Base-by-base conservation (phyloP, 2,113 vertebrate species). In the Hippocampus zosterae region DNA sequence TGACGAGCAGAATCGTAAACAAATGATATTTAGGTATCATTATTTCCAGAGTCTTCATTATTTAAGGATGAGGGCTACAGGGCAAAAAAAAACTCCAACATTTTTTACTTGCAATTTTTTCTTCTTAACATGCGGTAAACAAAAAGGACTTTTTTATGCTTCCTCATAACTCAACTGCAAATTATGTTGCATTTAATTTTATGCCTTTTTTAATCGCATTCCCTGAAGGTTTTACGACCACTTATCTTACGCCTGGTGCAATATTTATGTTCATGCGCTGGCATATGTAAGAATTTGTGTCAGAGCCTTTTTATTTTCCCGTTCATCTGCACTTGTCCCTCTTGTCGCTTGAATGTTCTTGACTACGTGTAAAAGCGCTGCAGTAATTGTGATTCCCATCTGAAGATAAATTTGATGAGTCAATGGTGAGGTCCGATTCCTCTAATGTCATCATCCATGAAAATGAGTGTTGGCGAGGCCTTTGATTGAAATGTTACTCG, bases 1-100 rank as follows among this genome's bases (percentile, higher is more conserved):
- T 44, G 62, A 65, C 1, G 16, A 25, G 42, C 63, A 65, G 41
- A 16, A 46, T 15, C 4, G 23, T 25, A 65, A 65, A 65, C n/a
- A 65, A 44, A 23, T 41, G 5, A 40, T 69, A 75, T 56, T 75
- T 15, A 53, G 23, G 21, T 69, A 52, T 70, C 5, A 73, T 46
- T 65, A 27, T 15, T 46, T 18, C 44, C 42, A 2, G 16, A 27
- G n/a, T 46, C 41, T 15, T 11, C 12, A 41, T n/a, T 10, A 41
- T 41, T 21, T 23, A 23, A 15, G 12, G 37, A 25, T 2, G 40
- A 62, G 33, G 1, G 18, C 8, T 33, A 41, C 15, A 21, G 13
- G 15, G 11, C 27, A 23, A 57, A 25, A 10, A 57, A 57, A 11
- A 57, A 57, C 11, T n/a, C 21, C 10, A 52, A 52, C 21, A 55